Evolutionary conservation across 2,113 vertebrate species (phyloP).

Genomic region (Argyrosomus japonicus): DNA sequence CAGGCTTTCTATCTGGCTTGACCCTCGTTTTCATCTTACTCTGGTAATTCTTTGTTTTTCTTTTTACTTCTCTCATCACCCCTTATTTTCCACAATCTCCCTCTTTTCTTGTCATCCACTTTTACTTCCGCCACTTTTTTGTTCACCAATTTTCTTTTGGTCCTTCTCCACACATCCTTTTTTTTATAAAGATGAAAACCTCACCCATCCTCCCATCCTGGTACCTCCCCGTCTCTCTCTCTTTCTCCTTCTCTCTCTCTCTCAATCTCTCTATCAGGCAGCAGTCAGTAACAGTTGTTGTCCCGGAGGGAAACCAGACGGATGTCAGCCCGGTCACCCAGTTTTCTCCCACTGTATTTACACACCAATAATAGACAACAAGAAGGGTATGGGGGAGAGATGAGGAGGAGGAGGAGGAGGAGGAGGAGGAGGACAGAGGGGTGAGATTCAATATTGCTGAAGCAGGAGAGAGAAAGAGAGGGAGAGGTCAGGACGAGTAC

Average conservation of each 20-base stretch:
- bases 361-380: constrained; percentile 1
- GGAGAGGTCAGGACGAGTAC: not conserved
- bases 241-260: not conserved
- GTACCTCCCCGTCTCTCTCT: not conserved
- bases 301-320: constrained; percentile 7
- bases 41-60: no score
- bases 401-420: not conserved
- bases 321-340: not conserved
- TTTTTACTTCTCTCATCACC: not conserved
- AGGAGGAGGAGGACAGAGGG: not conserved
- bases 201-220: not conserved
- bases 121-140: not conserved
- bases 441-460: not conserved
- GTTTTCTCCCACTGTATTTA: not conserved
- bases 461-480: no score
- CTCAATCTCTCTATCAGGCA: not conserved
- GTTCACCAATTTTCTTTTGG: not conserved
- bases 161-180: not conserved
- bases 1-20: not conserved
- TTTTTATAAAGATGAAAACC: not conserved
- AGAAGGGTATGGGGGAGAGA: not conserved
- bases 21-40: not conserved
- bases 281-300: not conserved
- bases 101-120: not conserved
- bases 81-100: not conserved